phyloP scores from a whole-genome alignment of 2,888 invertebrate genomes.

The Philopedon plagiatum region DNA sequence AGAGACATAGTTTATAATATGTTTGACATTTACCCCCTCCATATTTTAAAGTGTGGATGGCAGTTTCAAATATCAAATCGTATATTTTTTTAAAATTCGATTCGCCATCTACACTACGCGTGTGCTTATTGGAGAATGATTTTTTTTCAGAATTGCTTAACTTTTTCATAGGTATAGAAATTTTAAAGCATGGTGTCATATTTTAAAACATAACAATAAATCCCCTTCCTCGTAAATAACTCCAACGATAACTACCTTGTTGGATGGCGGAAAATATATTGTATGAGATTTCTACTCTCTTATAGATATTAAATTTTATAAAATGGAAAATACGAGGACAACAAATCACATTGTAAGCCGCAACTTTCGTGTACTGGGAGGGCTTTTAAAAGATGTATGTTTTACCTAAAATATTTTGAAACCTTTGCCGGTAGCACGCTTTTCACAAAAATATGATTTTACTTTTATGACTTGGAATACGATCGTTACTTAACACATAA shows the following conservation, averaged over 20 bases:
- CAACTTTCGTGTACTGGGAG: not conserved
- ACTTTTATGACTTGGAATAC: not conserved
- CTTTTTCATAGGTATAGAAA: no score
- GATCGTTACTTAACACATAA: not conserved
- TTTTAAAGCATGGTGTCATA: not conserved
- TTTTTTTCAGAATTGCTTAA: no score
- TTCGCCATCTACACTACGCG: no score
- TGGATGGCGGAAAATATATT: not conserved
- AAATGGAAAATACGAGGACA: not conserved
- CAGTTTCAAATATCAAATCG: no score
- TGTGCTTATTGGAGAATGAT: no score
- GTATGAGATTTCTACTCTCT: not conserved
- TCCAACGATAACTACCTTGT: not conserved
- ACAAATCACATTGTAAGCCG: slow-evolving; percentile 5
- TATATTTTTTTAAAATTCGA: no score
- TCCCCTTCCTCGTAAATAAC: not conserved
- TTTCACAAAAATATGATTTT: not conserved
- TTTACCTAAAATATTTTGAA: not conserved
- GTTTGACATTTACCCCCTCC: no score
- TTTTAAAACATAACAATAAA: not conserved
- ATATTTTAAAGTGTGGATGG: no score
- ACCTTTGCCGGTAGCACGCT: not conserved
- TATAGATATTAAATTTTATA: slow-evolving; percentile 10
- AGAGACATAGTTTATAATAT: no score
- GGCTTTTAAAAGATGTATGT: not conserved